Evolutionary conservation across 2,113 vertebrate genomes (phyloP).

Genomic region (Alethe diademata): DNA sequence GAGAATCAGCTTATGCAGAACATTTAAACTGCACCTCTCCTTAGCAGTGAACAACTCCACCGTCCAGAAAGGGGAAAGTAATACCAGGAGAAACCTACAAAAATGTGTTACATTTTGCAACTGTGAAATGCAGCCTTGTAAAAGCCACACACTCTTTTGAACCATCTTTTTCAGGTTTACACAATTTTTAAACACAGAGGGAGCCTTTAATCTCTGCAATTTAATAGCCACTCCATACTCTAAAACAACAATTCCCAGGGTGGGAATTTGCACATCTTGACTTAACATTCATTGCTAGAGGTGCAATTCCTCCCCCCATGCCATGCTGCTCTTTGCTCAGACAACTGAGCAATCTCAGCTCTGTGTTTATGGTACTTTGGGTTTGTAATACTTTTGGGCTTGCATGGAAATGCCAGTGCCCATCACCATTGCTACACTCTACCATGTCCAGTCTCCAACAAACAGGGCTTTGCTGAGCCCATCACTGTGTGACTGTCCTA

Average conservation of each 20-base stretch:
- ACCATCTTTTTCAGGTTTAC: not conserved
- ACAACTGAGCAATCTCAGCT: not conserved
- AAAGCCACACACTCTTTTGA: not conserved
- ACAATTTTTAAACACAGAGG: not conserved
- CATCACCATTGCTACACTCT: not conserved
- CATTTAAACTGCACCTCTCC: not conserved
- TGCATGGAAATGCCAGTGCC: not conserved
- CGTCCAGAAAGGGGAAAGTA: not conserved
- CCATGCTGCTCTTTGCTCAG: not conserved
- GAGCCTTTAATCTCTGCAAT: not conserved
- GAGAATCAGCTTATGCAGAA: not conserved
- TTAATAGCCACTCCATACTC: not conserved
- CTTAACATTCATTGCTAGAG: not conserved
- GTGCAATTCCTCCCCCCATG: rapidly evolving
- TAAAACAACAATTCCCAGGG: not conserved
- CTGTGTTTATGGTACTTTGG: not conserved
- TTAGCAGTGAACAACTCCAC: not conserved
- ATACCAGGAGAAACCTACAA: not conserved
- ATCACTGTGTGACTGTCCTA: not conserved
- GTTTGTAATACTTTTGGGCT: not conserved
- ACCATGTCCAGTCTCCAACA: not conserved
- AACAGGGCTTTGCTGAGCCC: not conserved
- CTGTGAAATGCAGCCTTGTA: not conserved
- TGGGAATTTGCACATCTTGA: not conserved
- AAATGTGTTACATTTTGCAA: rapidly evolving